Evolutionary conservation across 2,888 invertebrate species (phyloP), one percentile per base, ranked within the genome.

Genomic region (Lobophora halterata): DNA sequence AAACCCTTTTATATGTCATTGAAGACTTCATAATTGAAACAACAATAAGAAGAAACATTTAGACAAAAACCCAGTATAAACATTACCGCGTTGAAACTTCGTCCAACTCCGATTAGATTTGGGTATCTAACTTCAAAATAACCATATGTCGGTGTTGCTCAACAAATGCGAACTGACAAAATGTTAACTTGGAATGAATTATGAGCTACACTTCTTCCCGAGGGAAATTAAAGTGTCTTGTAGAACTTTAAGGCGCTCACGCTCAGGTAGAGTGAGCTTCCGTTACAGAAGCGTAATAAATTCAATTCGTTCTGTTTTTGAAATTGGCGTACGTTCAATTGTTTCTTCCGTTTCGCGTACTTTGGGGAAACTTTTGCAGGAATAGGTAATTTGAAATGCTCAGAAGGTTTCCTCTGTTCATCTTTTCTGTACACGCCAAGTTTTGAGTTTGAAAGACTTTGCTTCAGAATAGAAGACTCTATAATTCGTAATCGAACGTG

Each of bases 211-310:
- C 71, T 70, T 65, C 63, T 59, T 67, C 80, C 75, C 79, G 45
- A 46, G 82, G 86, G 86, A 87, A 87, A 87, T 87, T 86, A 87
- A 82, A 83, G 79, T 81, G 79, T 79, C 85, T 86, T 80, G 76
- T 70, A 77, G 78, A 85, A 82, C 75, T 85, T 83, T 77, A 79
- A 81, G 79, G 75, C 65, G 71, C 65, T 66, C 79, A 85, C 65
- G 71, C 65, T 66, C 79, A 85, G 83, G 81, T 82, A 78, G 61
- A 63, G 70, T 54, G 47, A 49, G 42, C 23, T 67, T 63, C 65
- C 61, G 52, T 61, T 43, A 28, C 33, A 58, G 67, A 54, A 71
- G 70, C 67, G 60, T 65, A 72, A 72, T 79, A 76, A 75, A 79
- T 79, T 76, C 63, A 74, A 75, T 76, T 71, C 52, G 39, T 59